Conservation (phyloP, 2,113 vertebrate genomes). For the Crotalus viridis region DNA sequence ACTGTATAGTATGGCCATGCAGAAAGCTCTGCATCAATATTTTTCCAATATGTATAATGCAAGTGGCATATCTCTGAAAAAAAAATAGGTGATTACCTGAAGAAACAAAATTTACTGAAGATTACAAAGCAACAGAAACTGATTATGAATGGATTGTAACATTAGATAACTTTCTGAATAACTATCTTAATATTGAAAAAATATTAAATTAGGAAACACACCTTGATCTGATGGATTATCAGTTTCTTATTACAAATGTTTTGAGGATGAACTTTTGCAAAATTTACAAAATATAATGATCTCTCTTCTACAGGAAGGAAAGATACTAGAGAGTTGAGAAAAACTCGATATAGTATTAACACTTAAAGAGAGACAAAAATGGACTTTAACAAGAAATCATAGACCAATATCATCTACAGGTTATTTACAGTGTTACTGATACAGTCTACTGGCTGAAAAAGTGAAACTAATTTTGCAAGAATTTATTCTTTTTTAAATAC, state of each 20-base stretch:
- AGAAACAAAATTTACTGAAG: neutral
- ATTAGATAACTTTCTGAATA: neutral
- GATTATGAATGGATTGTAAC: neutral
- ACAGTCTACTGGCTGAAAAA: neutral
- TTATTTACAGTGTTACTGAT: neutral
- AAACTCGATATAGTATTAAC: neutral
- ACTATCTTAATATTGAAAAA: neutral
- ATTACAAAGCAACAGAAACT: neutral
- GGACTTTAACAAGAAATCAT: neutral
- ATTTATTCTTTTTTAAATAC: slow-evolving; percentile 10
- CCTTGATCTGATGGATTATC: neutral
- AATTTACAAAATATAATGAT: neutral
- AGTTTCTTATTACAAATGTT: neutral
- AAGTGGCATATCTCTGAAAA: neutral
- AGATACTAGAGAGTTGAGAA: neutral
- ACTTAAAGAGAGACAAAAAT: neutral
- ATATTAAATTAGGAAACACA: neutral
- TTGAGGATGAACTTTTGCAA: neutral
- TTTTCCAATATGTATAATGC: neutral
- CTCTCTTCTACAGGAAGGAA: neutral
- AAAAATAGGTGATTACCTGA: neutral
- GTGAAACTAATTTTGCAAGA: neutral
- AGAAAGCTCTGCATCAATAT: neutral
- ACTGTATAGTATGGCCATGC: neutral
- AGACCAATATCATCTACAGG: neutral